A percentile compares a stretch with the other conserved stretches of the same genome.
These are phyloP conservation scores for Catharus bicknelli DNA, from an alignment of 2,113 vertebrate species.

Conservation along the genomic window DNA sequence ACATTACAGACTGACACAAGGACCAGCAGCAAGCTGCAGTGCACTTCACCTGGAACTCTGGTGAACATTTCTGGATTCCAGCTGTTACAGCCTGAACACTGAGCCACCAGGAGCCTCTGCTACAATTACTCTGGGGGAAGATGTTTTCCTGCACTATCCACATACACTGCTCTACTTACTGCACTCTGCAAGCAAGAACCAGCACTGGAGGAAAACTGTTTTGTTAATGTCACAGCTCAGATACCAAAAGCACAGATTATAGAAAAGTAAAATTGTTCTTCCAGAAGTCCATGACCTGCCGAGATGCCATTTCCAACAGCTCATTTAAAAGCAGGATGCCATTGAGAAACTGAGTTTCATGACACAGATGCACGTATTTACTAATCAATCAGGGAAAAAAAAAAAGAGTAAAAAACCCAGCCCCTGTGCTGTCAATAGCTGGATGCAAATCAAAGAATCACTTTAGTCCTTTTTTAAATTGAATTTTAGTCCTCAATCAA, in stretches of 20 bases:
- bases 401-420: neutral
- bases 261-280: neutral
- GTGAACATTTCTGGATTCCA: neutral
- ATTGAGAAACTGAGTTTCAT: neutral
- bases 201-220: neutral
- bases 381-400: neutral
- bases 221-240: neutral
- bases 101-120: neutral
- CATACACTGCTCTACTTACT: neutral
- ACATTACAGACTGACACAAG: neutral
- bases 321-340: neutral
- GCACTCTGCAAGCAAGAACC: neutral
- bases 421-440: neutral
- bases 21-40: neutral
- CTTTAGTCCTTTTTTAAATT: neutral
- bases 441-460: slow-evolving; percentile 9
- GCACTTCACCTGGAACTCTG: neutral
- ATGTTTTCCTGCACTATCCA: neutral
- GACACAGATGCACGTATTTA: neutral
- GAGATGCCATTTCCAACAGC: neutral
- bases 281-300: neutral
- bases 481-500: slow-evolving; percentile 14
- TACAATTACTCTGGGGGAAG: neutral
- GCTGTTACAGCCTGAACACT: fast-evolving
- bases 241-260: neutral